Evolutionary conservation across 2,888 invertebrate species (phyloP), one percentile per base, ranked within the genome.

Genomic region (Artemia sinica): DNA sequence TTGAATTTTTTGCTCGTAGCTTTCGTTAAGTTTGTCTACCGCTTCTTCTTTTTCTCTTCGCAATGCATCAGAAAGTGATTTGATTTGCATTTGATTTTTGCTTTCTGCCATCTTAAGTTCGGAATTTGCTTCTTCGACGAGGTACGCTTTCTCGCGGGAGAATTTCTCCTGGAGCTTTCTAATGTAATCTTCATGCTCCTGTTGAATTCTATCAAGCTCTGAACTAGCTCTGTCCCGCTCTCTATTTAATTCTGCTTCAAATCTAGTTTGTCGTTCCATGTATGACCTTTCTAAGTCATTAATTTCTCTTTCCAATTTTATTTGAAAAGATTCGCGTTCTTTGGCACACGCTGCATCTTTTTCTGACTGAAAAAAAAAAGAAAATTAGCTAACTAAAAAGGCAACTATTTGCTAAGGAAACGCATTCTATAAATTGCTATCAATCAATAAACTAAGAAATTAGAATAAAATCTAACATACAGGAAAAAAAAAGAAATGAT

Each of bases 61-160:
- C 8, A 58, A 18, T 1, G 58, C 8, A 14, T 58, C 58, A 9
- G 14, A 58, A 18, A 8, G n/a, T 8, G 58, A 58, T 58, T 58
- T 58, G 10, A 58, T 14, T 8, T 58, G 58, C 8, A 58, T 58
- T 58, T 58, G 58, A 58, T 58, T 58, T 58, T 58, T 58, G 58
- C 58, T 58, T 58, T 58, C 58, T 8, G 10, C 2, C 14, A 58
- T 8, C 18, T 58, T 58, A 7, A 58, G 58, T 18, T 58, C 58
- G 18, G 58, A 58, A 14, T 18, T 58, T 14, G 18, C n/a, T 58
- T 58, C 58, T 18, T 58, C 58, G 1, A 9, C 18, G 14, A 58
- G 8, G 14, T 14, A 58, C 8, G n/a, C 18, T 18, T 58, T 58
- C 9, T 58, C 58, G 58, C 58, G 58, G 14, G n/a, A n/a, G 18